Evolutionary conservation across 2,797 vertebrate genomes (phyloP).

Genomic region (Sebastes goodei): DNA sequence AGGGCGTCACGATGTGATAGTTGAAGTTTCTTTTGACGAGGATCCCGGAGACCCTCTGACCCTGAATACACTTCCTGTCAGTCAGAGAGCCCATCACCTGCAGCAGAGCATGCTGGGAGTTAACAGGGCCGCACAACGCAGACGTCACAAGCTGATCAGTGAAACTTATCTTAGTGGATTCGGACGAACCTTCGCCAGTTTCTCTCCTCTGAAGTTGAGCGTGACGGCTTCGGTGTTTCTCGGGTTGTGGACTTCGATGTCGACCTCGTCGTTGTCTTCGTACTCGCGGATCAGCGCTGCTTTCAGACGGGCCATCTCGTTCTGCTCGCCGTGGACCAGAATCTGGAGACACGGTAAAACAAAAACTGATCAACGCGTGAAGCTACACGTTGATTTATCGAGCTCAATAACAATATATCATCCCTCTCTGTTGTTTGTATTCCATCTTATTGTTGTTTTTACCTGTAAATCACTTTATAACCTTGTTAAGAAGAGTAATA

Average conservation of each 20-base stretch:
- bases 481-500: no score
- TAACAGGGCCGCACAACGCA: background rate
- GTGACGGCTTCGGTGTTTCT: constrained; percentile 96
- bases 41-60: constrained; percentile 94
- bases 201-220: constrained; percentile 96
- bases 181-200: constrained; percentile 90
- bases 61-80: constrained; percentile 92
- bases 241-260: constrained; percentile 96
- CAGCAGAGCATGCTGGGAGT: constrained; percentile 60
- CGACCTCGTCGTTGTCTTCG: constrained; percentile 95
- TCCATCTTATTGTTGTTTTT: no score
- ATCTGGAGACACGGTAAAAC: constrained; percentile 77
- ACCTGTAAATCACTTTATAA: no score
- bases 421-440: no score
- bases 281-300: constrained; percentile 94
- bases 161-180: background rate
- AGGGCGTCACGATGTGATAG: constrained; percentile 94
- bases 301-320: constrained; percentile 96
- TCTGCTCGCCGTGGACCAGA: constrained; percentile 95
- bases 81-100: constrained; percentile 96
- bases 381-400: no score
- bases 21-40: constrained; percentile 97
- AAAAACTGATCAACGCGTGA: background rate
- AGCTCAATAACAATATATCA: no score
- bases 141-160: background rate